Base-by-base conservation (phyloP, 1,140 invertebrate species). In the Kradibia gibbosae region DNA sequence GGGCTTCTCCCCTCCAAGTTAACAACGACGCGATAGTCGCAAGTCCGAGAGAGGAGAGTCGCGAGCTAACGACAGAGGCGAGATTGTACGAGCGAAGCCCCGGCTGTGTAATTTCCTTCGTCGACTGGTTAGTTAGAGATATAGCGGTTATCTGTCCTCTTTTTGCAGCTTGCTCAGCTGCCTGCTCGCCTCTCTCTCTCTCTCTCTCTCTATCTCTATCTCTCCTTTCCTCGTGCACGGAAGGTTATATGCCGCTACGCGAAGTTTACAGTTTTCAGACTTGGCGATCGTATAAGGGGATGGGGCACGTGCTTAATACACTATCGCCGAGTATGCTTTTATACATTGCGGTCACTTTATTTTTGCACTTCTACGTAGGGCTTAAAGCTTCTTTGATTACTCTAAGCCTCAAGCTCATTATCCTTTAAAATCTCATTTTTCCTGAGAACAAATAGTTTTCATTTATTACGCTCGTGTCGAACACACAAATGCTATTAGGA, bases 31-130 rank as follows among this genome's bases (percentile, higher is more conserved):
- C 10, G 15, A 25, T 45, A 48, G 74, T 7, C 28, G n/a, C 15
- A 73, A 73, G 45, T 53, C 45, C 15, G 22, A 72, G 22, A 53
- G 48, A 53, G 3, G 45, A 20, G 20, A 42, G 0, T 13, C 25
- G 28, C 17, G 62, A 36, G 45, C 25, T 60, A 78, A 31, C 50
- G 11, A 50, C 17, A 65, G 42, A 34, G 7, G 42, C 15, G 39
- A 42, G 70, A 45, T 60, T 80, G 42, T 65, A 74, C 28, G n/a
- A 10, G 31, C 71, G 31, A 80, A 80, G 55, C 70, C 55, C 70
- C 50, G 57, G 34, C 78, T 65, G 25, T 80, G 57, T 80, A 80
- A 80, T 74, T 80, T 80, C 62, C 78, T 62, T 31, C 53, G 55
- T 15, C 42, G 48, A 72, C 25, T 72, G 22, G 67, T 48, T 55